These are phyloP conservation scores for Cataglyphis hispanica DNA, from an alignment of 1,140 invertebrate genomes.

Conservation along the genomic window DNA sequence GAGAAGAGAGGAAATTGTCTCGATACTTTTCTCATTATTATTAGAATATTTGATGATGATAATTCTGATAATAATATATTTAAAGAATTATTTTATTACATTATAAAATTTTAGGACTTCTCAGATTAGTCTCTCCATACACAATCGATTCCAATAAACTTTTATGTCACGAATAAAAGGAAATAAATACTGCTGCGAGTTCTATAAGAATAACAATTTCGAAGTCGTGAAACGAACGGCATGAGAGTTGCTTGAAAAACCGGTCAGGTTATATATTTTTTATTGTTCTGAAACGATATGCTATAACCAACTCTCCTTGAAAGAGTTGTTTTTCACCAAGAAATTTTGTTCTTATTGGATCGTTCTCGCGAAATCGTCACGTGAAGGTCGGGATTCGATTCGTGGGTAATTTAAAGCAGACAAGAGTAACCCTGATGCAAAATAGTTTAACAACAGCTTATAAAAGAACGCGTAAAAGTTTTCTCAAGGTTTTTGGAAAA, in stretches of 20 bases:
- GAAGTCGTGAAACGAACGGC: constrained; percentile 9
- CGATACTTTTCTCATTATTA: too few species aligned
- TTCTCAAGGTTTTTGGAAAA: background rate
- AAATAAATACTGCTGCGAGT: background rate
- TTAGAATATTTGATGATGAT: too few species aligned
- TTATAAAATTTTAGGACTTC: background rate
- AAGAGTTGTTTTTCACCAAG: constrained; percentile 32
- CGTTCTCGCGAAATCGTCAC: constrained; percentile 18
- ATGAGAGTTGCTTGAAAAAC: constrained; percentile 73
- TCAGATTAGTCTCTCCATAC: background rate
- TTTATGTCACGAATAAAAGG: background rate
- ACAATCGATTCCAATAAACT: background rate
- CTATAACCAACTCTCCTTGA: constrained; percentile 73
- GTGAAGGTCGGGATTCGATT: constrained; percentile 17
- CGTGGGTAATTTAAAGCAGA: constrained; percentile 20
- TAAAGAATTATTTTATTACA: background rate
- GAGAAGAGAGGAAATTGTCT: too few species aligned
- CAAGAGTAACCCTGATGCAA: background rate
- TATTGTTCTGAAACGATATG: constrained; percentile 55
- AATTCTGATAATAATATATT: too few species aligned
- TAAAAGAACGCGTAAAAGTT: background rate
- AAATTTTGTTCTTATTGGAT: constrained; percentile 62
- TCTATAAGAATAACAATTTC: background rate
- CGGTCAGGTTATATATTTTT: constrained; percentile 72
- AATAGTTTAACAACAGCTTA: background rate